phyloP scores from a whole-genome alignment of 2,797 vertebrate genomes.

The Silurus lanzhouensis region DNA sequence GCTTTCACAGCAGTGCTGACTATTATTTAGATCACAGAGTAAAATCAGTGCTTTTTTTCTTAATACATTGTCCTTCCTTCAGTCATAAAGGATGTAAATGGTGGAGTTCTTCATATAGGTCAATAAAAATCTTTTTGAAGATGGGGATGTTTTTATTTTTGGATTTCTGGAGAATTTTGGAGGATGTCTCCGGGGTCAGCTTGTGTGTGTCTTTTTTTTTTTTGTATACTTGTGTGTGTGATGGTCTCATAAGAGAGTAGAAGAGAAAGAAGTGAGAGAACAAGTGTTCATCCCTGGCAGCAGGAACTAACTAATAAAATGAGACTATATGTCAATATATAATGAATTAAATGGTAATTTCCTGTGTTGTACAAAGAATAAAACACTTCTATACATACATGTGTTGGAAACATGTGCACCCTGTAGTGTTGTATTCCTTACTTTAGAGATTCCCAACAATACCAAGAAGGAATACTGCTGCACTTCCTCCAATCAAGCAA shows the following conservation, averaged over 20 bases:
- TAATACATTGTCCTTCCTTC: neutral
- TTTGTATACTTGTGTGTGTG: neutral
- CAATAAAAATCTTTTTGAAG: neutral
- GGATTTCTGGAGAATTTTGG: too few relatives aligned
- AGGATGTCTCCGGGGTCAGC: too few relatives aligned
- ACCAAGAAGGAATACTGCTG: neutral
- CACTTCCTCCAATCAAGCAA: neutral
- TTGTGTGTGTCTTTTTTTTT: neutral
- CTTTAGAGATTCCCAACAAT: neutral
- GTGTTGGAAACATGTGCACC: neutral
- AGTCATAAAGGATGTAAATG: neutral
- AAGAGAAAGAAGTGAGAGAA: neutral
- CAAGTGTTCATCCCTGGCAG: neutral
- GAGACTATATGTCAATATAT: neutral
- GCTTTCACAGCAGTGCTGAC: neutral
- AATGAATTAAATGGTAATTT: neutral
- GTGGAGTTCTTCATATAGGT: neutral
- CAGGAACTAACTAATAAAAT: neutral
- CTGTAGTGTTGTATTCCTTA: neutral
- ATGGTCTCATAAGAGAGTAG: neutral
- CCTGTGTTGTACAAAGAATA: neutral
- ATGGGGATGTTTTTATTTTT: too few relatives aligned
- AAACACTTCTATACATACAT: neutral
- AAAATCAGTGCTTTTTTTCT: neutral
- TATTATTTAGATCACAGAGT: neutral